Conservation (phyloP, 2,888 invertebrate genomes). For the Brachyopa scutellaris region DNA sequence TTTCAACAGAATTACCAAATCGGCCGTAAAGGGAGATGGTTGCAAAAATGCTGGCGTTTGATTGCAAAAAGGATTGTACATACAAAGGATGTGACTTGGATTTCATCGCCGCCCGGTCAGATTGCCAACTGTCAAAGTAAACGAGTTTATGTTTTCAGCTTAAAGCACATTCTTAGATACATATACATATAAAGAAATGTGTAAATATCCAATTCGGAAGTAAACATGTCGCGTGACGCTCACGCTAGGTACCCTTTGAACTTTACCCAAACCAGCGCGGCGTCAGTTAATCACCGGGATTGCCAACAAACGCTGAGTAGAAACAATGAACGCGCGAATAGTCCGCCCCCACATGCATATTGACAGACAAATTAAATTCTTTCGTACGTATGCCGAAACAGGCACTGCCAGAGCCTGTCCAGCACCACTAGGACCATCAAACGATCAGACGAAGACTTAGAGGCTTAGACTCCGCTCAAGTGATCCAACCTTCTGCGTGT, state of each 20-base stretch:
- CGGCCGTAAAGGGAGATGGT: neutral
- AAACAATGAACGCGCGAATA: conserved; percentile 68
- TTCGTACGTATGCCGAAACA: conserved; percentile 54
- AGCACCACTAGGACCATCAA: conserved; percentile 55
- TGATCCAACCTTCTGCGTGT: conserved; percentile 68
- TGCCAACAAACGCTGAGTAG: conserved; percentile 39
- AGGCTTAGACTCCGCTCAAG: conserved; percentile 4
- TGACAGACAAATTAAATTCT: conserved; percentile 70
- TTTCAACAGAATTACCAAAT: conserved; percentile 28
- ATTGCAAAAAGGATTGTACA: too few species aligned
- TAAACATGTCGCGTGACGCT: conserved; percentile 48
- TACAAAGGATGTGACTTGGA: too few species aligned
- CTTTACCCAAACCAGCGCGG: conserved; percentile 25
- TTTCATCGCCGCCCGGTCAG: too few species aligned
- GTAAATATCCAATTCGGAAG: conserved; percentile 23
- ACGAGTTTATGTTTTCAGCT: too few species aligned
- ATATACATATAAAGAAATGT: too few species aligned
- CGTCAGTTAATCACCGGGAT: conserved; percentile 53
- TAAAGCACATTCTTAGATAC: too few species aligned
- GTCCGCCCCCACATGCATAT: conserved; percentile 71
- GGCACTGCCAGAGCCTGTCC: conserved; percentile 67
- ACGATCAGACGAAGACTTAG: conserved; percentile 34
- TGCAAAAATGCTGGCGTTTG: too few species aligned
- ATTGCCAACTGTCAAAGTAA: too few species aligned
- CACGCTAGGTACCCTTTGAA: conserved; percentile 62